A percentile compares a stretch with the other conserved stretches of the same genome.
These are phyloP conservation scores for Hoplias malabaricus DNA, from an alignment of 2,113 vertebrate genomes.

Conservation along the genomic window DNA sequence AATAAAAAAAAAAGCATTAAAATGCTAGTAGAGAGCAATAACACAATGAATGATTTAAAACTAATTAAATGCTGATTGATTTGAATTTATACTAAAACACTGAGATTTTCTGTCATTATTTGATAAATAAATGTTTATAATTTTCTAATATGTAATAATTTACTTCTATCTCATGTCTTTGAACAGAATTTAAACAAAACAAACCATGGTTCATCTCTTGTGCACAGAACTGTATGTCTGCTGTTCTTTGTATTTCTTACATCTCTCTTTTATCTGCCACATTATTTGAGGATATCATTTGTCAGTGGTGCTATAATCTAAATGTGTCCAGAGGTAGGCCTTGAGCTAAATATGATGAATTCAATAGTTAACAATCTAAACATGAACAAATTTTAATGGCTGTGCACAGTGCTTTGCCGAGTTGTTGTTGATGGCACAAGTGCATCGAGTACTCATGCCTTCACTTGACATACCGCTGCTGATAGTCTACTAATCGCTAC, in stretches of 20 bases:
- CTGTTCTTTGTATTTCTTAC: background rate
- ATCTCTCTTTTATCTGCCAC: background rate
- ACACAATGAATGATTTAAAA: no score
- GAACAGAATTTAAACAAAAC: no score
- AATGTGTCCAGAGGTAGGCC: background rate
- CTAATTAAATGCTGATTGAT: no score
- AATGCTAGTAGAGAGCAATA: no score
- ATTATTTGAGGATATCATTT: background rate
- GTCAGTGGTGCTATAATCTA: background rate
- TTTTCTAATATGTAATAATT: no score
- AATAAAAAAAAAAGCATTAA: no score
- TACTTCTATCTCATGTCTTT: no score
- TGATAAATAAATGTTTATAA: no score
- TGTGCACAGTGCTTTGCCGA: background rate
- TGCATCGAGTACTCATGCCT: background rate
- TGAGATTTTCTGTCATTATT: no score
- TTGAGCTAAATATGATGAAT: background rate
- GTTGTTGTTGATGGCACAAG: background rate
- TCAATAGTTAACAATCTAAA: background rate
- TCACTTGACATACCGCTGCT: background rate
- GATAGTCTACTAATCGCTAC: background rate
- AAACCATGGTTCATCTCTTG: no score
- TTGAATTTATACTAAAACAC: no score
- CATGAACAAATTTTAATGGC: background rate
- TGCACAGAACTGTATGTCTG: background rate